Evolutionary conservation across 2,888 invertebrate species (phyloP).

Genomic region (Melolontha melolontha): DNA sequence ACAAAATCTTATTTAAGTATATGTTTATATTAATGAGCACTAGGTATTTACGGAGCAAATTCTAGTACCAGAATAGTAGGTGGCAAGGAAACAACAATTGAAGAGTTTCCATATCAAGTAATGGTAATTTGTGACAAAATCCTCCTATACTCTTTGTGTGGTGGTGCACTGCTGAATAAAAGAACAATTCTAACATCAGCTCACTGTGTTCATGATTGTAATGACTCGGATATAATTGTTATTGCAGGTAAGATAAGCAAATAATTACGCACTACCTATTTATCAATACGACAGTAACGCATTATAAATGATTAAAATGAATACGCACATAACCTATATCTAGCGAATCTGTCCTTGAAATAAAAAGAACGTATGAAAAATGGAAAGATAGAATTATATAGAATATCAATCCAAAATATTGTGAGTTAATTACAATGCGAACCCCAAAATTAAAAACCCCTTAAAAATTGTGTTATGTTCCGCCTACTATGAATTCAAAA

Average conservation of each 20-base stretch:
- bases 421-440: too few relatives aligned
- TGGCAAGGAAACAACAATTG: slow-evolving; percentile 28
- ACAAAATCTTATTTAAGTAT: too few relatives aligned
- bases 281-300: too few relatives aligned
- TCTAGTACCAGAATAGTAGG: slow-evolving; percentile 16
- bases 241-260: slow-evolving; percentile 16
- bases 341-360: too few relatives aligned
- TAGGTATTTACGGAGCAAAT: neutral
- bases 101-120: slow-evolving; percentile 26
- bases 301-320: too few relatives aligned
- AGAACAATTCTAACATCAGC: slow-evolving; percentile 24
- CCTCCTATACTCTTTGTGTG: slow-evolving; percentile 1
- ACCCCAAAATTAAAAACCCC: too few relatives aligned
- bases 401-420: too few relatives aligned
- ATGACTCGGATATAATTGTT: slow-evolving; percentile 1
- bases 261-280: too few relatives aligned
- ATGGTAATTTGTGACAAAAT: slow-evolving; percentile 10
- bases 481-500: neutral
- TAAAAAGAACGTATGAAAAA: too few relatives aligned
- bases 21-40: too few relatives aligned
- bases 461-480: neutral
- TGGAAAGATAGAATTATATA: too few relatives aligned
- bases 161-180: slow-evolving; percentile 20
- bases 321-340: too few relatives aligned
- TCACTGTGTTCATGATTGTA: slow-evolving; percentile 14